Percentiles rank a stretch among this genome's conserved stretches.
Evolutionary conservation across 2,888 invertebrate genomes (phyloP).

Genomic region (Cephus pulcher): DNA sequence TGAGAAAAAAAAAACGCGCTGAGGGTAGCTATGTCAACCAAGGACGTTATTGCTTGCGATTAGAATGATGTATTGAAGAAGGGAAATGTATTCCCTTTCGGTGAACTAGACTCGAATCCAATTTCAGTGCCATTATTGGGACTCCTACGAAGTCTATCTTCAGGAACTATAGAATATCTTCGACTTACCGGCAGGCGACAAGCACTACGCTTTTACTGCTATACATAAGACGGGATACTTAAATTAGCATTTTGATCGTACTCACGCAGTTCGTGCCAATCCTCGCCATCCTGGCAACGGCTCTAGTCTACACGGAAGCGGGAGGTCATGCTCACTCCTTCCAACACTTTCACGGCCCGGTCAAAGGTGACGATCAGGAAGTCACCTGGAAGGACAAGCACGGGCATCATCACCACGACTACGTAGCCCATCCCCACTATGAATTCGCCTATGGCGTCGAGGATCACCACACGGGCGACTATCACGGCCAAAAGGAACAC

Average conservation of each 20-base stretch:
- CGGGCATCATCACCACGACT: slow-evolving; percentile 61
- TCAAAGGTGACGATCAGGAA: slow-evolving; percentile 54
- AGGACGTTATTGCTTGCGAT: background rate
- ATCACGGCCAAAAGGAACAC: slow-evolving; percentile 65
- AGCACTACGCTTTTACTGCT: background rate
- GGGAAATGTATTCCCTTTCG: background rate
- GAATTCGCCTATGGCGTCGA: slow-evolving; percentile 60
- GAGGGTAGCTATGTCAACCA: background rate
- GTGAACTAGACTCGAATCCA: background rate
- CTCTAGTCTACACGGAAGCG: slow-evolving; percentile 22
- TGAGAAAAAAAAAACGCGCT: background rate
- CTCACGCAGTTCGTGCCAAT: slow-evolving; percentile 30
- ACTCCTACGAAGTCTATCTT: background rate
- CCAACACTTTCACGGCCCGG: slow-evolving; percentile 61
- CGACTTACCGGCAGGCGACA: background rate
- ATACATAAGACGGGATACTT: background rate
- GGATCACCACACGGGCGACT: slow-evolving; percentile 63
- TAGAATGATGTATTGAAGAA: background rate
- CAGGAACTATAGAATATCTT: background rate
- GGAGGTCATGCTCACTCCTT: slow-evolving; percentile 59
- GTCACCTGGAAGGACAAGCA: slow-evolving; percentile 58
- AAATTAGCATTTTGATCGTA: slow-evolving; percentile 11
- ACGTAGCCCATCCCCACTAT: slow-evolving; percentile 60
- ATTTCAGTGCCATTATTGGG: background rate
- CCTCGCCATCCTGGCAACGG: slow-evolving; percentile 24